Base-by-base conservation (phyloP, 2,113 vertebrate species). In the Plecturocebus donacophilus region DNA sequence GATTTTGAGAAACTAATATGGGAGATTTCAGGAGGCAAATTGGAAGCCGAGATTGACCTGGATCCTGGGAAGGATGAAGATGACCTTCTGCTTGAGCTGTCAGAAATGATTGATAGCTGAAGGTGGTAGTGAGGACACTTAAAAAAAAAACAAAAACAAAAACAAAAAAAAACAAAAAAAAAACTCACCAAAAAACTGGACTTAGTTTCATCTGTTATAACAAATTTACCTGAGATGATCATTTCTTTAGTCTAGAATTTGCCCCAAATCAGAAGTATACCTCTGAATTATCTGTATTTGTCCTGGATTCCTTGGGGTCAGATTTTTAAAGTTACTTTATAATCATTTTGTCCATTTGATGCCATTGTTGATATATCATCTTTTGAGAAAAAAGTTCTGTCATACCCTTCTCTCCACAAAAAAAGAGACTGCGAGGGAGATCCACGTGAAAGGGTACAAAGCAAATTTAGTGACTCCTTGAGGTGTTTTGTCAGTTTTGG, bases 31-130 rank as follows among this genome's bases (percentile, higher is more conserved):
- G 99, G 99, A 73, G 99, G 99, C 84, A 99, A 99, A 83, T 97
- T 99, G 91, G 99, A 99, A 96, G 99, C 98, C 5, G 99, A 99
- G 14, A 99, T 99, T 13, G 99, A 99, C 89, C 96, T 99, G 95
- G 99, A 99, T 87, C 98, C 99, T 0, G 99, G 98, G 30, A 99
- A 99, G 10, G 99, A 99, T 25, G 99, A 99, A 96, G 99, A 99
- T 1, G 99, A 99, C 86, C 99, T 99, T 68, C 98, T 99, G n/a
- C 98, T 99, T 96, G 99, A 99, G 97, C 99, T 99, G 0, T 99
- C 99, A 0, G 99, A 99, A 96, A 99, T 99, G 99, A 99, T 99
- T 52, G 99, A 99, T 98, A 99, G 99, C 98, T 99, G 98, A 99
- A 97, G 92, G 71, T n/a, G 73, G 77, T 45, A 61, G 88, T 77